phyloP scores from a whole-genome alignment of 1,140 invertebrate species.

The Samia ricini region DNA sequence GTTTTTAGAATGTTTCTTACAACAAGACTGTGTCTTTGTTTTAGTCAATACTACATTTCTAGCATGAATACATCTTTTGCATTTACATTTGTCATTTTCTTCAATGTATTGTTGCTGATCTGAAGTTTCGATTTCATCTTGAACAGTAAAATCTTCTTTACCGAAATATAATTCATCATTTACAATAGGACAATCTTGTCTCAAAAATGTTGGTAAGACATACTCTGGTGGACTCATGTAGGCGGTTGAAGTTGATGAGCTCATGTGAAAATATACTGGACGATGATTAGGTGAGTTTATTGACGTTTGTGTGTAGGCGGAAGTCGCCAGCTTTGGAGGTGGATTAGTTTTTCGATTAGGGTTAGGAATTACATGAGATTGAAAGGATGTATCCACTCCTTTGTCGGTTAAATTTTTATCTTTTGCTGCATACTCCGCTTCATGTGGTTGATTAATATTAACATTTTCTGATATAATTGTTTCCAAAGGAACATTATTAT shows the following conservation, averaged over 20 bases:
- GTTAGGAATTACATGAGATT: slow-evolving; percentile 30
- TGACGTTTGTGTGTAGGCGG: slow-evolving; percentile 59
- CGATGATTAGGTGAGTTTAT: slow-evolving; percentile 45
- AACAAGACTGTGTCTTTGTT: neutral
- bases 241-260: slow-evolving; percentile 71
- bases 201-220: slow-evolving; percentile 56
- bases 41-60: slow-evolving; percentile 5
- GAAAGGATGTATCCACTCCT: slow-evolving; percentile 38
- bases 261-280: slow-evolving; percentile 62
- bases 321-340: slow-evolving; percentile 39
- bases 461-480: neutral
- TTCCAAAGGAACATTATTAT: neutral
- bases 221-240: slow-evolving; percentile 74
- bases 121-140: neutral
- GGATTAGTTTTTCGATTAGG: slow-evolving; percentile 31
- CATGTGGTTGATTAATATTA: neutral
- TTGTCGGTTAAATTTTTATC: slow-evolving; percentile 28
- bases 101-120: slow-evolving; percentile 11
- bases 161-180: slow-evolving; percentile 31
- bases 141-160: neutral
- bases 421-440: neutral
- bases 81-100: slow-evolving; percentile 18
- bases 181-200: slow-evolving; percentile 28
- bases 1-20: slow-evolving; percentile 5
- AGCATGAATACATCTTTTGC: slow-evolving; percentile 16